A percentile compares a stretch with the other conserved stretches of the same genome.
Evolutionary conservation across 37 sponge, comb jelly and placozoan species (phyloP).

Genomic region (Beroe ovata): DNA sequence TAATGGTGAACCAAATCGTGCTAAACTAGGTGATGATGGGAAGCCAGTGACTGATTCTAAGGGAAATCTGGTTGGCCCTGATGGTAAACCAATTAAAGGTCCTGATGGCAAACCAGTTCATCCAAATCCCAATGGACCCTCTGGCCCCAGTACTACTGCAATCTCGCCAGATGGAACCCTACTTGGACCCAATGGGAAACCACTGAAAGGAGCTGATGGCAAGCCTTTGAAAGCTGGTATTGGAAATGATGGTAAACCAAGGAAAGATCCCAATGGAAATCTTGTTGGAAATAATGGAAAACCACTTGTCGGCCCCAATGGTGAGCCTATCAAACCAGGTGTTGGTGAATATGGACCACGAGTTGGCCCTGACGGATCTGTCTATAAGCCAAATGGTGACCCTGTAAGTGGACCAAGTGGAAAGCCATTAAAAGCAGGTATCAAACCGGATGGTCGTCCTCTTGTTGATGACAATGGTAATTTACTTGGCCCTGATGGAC

Average conservation of each 20-base stretch:
- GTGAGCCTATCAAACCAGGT: slow-evolving; percentile 43
- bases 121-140: slow-evolving; percentile 56
- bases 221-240: slow-evolving; percentile 48
- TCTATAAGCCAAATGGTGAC: slow-evolving; percentile 51
- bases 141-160: slow-evolving; percentile 20
- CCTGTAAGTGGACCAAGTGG: slow-evolving; percentile 28
- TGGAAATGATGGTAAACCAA: slow-evolving; percentile 63
- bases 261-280: slow-evolving; percentile 35
- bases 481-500: slow-evolving; percentile 50
- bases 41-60: slow-evolving; percentile 60
- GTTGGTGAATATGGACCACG: slow-evolving; percentile 51
- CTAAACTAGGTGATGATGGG: slow-evolving; percentile 22
- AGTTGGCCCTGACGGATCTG: slow-evolving; percentile 63
- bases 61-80: slow-evolving; percentile 52
- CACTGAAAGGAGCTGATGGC: slow-evolving; percentile 53
- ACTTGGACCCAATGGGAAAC: slow-evolving; percentile 51
- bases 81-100: slow-evolving; percentile 54
- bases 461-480: slow-evolving; percentile 53
- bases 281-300: slow-evolving; percentile 44
- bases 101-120: slow-evolving; percentile 64
- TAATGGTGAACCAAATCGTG: slow-evolving; percentile 48
- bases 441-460: slow-evolving; percentile 29
- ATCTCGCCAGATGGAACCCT: slow-evolving; percentile 49
- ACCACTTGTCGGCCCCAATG: slow-evolving; percentile 55
- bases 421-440: slow-evolving; percentile 50